Evolutionary conservation across 2,113 vertebrate genomes (phyloP).

Genomic region (Podarcis muralis): DNA sequence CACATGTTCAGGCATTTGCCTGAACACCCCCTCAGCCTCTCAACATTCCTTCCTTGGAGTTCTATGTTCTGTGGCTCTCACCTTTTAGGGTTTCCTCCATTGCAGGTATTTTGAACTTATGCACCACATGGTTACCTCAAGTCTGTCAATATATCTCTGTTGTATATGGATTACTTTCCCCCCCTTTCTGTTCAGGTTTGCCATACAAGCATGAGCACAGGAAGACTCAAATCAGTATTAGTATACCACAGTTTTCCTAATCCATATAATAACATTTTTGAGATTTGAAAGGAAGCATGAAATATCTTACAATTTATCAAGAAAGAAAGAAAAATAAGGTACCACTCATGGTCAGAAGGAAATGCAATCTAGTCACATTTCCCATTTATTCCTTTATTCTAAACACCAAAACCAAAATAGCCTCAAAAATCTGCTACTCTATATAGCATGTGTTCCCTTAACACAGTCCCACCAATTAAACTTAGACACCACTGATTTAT

Average conservation of each 20-base stretch:
- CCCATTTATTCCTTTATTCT: background rate
- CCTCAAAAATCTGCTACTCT: background rate
- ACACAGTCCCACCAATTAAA: background rate
- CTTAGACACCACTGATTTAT: background rate
- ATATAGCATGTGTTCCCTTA: background rate
- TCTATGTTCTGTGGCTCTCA: too few relatives aligned
- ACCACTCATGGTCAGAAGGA: background rate
- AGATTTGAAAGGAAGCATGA: background rate
- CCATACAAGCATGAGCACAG: background rate
- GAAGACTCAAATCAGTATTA: background rate
- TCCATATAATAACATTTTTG: background rate
- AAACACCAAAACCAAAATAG: background rate
- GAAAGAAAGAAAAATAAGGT: background rate
- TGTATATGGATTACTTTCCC: too few relatives aligned
- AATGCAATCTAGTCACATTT: background rate
- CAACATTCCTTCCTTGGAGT: too few relatives aligned
- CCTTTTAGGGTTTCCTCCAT: background rate
- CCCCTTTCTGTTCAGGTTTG: background rate
- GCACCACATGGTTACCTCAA: background rate
- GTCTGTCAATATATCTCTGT: background rate
- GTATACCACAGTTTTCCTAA: background rate
- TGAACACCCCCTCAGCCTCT: too few relatives aligned
- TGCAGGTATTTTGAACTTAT: background rate
- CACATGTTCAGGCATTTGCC: too few relatives aligned
- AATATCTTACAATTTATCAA: background rate